Base-by-base conservation (phyloP, 2,888 invertebrate genomes). In the Coremacera marginata region DNA sequence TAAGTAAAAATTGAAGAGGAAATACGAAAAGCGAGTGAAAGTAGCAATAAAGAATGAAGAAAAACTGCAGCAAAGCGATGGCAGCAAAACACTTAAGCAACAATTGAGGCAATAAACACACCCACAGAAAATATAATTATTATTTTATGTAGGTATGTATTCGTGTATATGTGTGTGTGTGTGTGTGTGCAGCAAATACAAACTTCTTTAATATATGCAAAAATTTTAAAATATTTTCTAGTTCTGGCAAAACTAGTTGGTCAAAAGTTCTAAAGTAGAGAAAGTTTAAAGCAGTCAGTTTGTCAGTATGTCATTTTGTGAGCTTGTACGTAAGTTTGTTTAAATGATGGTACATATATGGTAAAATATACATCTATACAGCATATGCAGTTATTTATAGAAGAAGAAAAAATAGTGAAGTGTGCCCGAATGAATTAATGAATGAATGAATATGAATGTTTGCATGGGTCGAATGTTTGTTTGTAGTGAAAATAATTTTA, bases 91-190 rank as follows among this genome's bases (percentile, higher is more conserved):
- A n/a, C 52, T 70, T 70, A 52, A 34, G 31, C 52, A 70, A 70
- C 52, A 70, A 31, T 70, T 31, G 31, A 16, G 55, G 68, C 68
- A 27, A 51, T 27, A 70, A 70, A 65, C 34, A 65, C 44, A 44
- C 44, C 44, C 44, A 44, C n/a, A 55, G 55, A 55, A 52, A 55
- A 14, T 55, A 55, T 19, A 55, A 55, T 9, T 55, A 55, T 9
- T 55, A 22, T 55, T 9, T 2, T 19, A 44, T 14, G 44, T 0
- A 11, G 16, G n/a, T 31, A 22, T 68, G 44, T 22, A 44, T 37
- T 31, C 62, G 44, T 31, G 44, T 11, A 1, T 68, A 34, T 22
- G 19, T 52, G 49, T 70, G 68, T 49, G 57, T 19, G 44, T 14
- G 70, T 51, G 19, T 62, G 27, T 62, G 37, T 44, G 44, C 44